phyloP scores from a whole-genome alignment of 2,113 vertebrate species.

The Sphaerodactylus townsendi region DNA sequence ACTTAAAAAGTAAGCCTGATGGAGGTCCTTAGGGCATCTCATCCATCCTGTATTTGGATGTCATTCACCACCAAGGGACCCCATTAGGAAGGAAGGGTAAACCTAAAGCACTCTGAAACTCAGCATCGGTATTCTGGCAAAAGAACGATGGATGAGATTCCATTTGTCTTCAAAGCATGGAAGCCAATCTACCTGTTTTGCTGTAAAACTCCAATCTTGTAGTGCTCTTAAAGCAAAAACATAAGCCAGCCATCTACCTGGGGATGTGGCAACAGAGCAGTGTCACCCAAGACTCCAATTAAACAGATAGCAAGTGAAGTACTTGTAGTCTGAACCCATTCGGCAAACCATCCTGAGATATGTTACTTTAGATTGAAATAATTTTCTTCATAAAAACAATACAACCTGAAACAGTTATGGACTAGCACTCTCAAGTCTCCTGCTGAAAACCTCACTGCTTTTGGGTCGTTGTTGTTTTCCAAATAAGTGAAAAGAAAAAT shows the following conservation, averaged over 20 bases:
- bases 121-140: conserved; percentile 24
- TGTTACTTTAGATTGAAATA: conserved; percentile 28
- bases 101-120: conserved; percentile 55
- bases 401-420: not conserved
- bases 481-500: not conserved
- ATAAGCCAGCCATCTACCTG: not conserved
- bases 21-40: conserved; percentile 61
- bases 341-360: conserved; percentile 31
- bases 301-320: conserved; percentile 38
- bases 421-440: conserved; percentile 22
- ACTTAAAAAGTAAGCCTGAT: conserved; percentile 52
- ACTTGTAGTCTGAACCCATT: conserved; percentile 24
- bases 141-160: conserved; percentile 58
- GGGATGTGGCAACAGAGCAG: conserved; percentile 17
- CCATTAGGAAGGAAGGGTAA: conserved; percentile 74
- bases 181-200: conserved; percentile 60
- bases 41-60: conserved; percentile 66
- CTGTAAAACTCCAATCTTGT: conserved; percentile 52
- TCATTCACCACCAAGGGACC: conserved; percentile 74
- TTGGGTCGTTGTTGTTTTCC: not conserved
- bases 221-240: conserved; percentile 52
- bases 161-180: conserved; percentile 65
- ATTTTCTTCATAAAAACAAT: conserved; percentile 21
- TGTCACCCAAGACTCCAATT: conserved; percentile 47
- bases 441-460: not conserved